Base-by-base conservation (phyloP, 2,888 invertebrate genomes). In the Zele albiditarsus region DNA sequence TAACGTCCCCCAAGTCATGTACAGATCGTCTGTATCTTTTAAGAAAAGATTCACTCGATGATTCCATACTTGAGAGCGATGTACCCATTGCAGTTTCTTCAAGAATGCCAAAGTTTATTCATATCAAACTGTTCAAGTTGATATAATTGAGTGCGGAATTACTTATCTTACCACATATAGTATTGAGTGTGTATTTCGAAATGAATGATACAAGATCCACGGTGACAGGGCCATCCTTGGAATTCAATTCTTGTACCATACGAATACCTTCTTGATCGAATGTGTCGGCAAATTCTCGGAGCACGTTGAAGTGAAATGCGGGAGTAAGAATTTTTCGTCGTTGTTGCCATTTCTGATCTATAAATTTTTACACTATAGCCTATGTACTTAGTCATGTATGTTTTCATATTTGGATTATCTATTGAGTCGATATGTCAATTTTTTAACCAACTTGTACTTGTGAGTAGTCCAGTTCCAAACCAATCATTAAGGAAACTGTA, bases 291-390 rank as follows among this genome's bases (percentile, higher is more conserved):
- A 90, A 91, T 57, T 88, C 84, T 63, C 91, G 90, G 8, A 93
- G 84, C 66, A 93, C 91, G 80, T 92, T 93, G 76, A 93, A 93
- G 82, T 93, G 93, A 82, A 93, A 93, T 0, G 93, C 91, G 0
- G 93, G 92, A 0, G 93, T 93, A 16, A 93, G 83, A 75, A 93
- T 90, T 85, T 92, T 93, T 69, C 93, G 87, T 23, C 93, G 89
- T 0, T 87, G 82, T 58, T 91, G 91, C 93, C 93, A 93, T 86
- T 93, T 93, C 20, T 80, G 63, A 27, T 91, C 92, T 92, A 57
- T 62, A 65, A 62, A 53, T 14, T 71, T 67, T 3, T 63, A 31
- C 49, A 28, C 46, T 25, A 49, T 49, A 14, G 14, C 33, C 49
- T 58, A 5, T 62, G 8, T 46, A 38, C 0, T 38, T 38, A 12